phyloP scores from a whole-genome alignment of 2,888 invertebrate species.

The Platycheirus rosarum region DNA sequence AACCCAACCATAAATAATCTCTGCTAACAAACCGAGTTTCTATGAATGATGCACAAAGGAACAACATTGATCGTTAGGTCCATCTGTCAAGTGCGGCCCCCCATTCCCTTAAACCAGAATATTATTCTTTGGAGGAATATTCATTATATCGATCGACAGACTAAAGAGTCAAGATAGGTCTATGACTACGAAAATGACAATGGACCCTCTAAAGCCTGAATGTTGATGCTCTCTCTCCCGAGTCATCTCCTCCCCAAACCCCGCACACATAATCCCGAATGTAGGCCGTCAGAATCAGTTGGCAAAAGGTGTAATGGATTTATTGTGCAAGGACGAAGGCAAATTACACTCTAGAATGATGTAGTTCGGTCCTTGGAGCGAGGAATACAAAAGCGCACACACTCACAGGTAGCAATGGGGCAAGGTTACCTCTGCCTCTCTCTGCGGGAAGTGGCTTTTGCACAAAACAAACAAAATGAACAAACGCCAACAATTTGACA shows the following conservation, averaged over 20 bases:
- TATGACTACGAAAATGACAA: constrained; percentile 46
- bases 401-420: constrained; percentile 22
- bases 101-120: not conserved
- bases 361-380: constrained; percentile 47
- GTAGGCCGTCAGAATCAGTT: constrained; percentile 70
- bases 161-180: not conserved
- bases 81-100: not conserved
- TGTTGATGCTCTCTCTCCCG: constrained; percentile 17
- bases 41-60: no score
- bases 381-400: constrained; percentile 24
- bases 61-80: not conserved
- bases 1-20: no score
- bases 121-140: not conserved
- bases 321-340: constrained; percentile 72
- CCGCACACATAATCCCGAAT: constrained; percentile 38
- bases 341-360: constrained; percentile 67
- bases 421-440: constrained; percentile 52
- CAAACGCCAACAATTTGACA: constrained; percentile 48
- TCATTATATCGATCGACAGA: constrained; percentile 60
- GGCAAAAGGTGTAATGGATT: constrained; percentile 72
- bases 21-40: no score
- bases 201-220: constrained; percentile 46
- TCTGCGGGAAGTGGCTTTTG: constrained; percentile 35
- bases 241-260: constrained; percentile 19
- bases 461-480: constrained; percentile 46